These are phyloP conservation scores for Pollenia amentaria DNA, from an alignment of 2,888 invertebrate genomes.

Conservation along the genomic window DNA sequence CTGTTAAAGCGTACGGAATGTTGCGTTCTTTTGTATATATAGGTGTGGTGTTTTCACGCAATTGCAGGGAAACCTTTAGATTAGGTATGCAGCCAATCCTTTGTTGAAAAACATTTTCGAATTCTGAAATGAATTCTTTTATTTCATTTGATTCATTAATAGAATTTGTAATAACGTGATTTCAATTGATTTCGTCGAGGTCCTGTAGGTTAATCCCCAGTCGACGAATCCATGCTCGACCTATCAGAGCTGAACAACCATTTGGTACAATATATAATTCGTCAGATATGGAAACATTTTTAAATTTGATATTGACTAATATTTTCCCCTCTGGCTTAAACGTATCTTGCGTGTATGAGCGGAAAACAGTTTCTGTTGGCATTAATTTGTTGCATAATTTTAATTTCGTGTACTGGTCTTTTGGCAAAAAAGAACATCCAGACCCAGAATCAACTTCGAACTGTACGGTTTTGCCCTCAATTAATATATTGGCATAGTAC, in stretches of 20 bases:
- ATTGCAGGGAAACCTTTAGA: constrained; percentile 23
- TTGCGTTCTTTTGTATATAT: not conserved
- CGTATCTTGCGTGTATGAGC: too few relatives aligned
- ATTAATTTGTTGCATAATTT: too few relatives aligned
- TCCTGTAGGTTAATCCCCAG: too few relatives aligned
- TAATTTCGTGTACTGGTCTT: too few relatives aligned
- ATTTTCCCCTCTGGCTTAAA: too few relatives aligned
- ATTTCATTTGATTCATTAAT: not conserved
- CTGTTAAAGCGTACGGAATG: constrained; percentile 8
- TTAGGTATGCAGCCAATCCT: too few relatives aligned
- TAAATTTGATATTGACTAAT: too few relatives aligned
- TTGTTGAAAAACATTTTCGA: not conserved
- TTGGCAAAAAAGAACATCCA: too few relatives aligned
- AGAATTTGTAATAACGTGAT: not conserved
- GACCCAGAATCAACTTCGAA: constrained; percentile 21
- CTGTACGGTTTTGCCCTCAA: not conserved
- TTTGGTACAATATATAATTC: too few relatives aligned
- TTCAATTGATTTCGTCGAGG: too few relatives aligned
- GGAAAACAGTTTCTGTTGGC: too few relatives aligned
- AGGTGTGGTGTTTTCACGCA: constrained; percentile 19
- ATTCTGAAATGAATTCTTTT: not conserved
- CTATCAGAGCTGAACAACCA: not conserved
- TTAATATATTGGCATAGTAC: constrained; percentile 2
- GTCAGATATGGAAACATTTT: too few relatives aligned
- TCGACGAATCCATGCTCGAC: not conserved